Evolutionary conservation across 2,888 invertebrate genomes (phyloP), one percentile per base, ranked within the genome.

Genomic region (Apamea monoglypha): DNA sequence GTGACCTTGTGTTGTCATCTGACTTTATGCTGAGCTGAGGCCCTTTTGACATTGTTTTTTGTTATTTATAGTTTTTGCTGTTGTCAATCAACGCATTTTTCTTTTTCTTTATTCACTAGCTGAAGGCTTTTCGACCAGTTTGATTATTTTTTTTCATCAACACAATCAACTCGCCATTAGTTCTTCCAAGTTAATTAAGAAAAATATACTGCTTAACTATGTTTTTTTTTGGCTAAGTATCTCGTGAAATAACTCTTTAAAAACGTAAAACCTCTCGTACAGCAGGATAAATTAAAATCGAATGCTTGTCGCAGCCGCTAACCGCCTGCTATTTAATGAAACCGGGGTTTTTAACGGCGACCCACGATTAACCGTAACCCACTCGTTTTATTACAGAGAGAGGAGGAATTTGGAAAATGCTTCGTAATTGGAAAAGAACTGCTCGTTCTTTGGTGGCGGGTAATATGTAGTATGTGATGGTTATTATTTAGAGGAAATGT

Each of bases 311-410:
- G 59, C 61, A 53, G 63, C 63, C 47, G 25, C 73, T 59, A 79
- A 77, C 82, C 73, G 47, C 74, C 29, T 25, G 74, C 25, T 80
- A 66, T 72, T 85, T 87, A 85, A 89, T 89, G 85, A 87, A 87
- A 81, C 76, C 40, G 29, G 50, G 71, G 76, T 80, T 76, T 84
- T 87, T 82, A 79, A 87, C 61, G 66, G n/a, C 25, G 53, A 84
- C 66, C 14, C 56, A 64, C 76, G 59, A 66, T 76, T 74, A 87
- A 84, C 69, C 32, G 66, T 79, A 72, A 77, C 78, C 74, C 67
- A 63, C 69, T 68, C 81, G 86, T 81, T 89, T 80, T 78, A 82
- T 74, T 76, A 76, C 66, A 61, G 61, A 40, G 44, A 59, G 59
- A 68, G 16, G 21, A 76, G 86, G 80, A 72, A 89, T 87, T 87